phyloP scores from a whole-genome alignment of 2,888 invertebrate genomes.

The Ommatoiulus sabulosus region DNA sequence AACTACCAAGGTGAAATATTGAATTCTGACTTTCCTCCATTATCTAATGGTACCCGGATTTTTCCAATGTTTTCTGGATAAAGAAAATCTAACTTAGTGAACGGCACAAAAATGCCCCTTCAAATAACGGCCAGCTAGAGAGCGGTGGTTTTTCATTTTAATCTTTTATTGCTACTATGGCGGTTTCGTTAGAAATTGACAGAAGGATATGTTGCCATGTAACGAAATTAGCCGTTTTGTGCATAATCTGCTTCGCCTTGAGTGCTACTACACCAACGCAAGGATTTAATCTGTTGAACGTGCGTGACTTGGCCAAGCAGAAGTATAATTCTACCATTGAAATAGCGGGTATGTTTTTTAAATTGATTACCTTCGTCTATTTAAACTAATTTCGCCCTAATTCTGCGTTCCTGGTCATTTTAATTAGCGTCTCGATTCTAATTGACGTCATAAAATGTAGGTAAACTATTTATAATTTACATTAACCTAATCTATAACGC shows the following conservation, averaged over 20 bases:
- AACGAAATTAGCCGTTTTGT: neutral
- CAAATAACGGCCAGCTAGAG: neutral
- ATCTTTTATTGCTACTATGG: neutral
- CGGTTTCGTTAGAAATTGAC: neutral
- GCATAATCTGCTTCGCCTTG: neutral
- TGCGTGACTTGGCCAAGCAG: neutral
- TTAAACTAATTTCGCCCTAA: neutral
- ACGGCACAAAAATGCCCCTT: neutral
- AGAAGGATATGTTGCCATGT: neutral
- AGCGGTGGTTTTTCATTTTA: neutral
- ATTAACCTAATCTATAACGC: no score
- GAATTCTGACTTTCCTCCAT: constrained; percentile 15
- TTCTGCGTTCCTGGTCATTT: neutral
- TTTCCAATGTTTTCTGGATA: neutral
- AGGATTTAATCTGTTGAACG: neutral
- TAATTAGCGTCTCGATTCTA: no score
- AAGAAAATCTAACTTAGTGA: neutral
- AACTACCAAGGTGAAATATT: constrained; percentile 26
- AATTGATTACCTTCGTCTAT: neutral
- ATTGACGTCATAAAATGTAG: no score
- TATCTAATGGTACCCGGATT: constrained; percentile 37
- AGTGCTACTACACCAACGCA: neutral
- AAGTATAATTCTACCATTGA: constrained; percentile 17
- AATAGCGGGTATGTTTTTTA: constrained; percentile 34
- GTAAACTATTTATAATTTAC: no score